Evolutionary conservation across 2,888 invertebrate genomes (phyloP), one percentile per base, ranked within the genome.

Genomic region (Dermolepida albohirtum): DNA sequence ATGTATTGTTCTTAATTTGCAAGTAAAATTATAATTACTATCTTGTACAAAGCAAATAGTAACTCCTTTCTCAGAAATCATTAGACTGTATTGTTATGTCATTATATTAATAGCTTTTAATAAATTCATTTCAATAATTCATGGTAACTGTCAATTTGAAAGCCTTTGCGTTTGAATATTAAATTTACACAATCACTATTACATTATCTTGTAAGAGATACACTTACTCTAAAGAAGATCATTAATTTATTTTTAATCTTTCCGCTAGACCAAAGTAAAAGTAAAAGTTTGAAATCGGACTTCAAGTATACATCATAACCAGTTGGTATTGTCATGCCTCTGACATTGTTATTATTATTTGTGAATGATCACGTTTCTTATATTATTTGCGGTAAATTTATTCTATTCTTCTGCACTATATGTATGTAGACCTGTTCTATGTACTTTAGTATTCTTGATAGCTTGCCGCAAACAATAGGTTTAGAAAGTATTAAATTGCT

Each of bases 371-470:
- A 52, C 64, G 64, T 14, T 64, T 64, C 64, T n/a, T 27, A 16
- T 17, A 64, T 64, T 52, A 64, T 64, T 52, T 54, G 64, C 44
- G 54, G 52, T 16, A 64, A 22, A 40, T 64, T 43, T 62, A 54
- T n/a, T 54, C 29, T 17, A 22, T 29, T 41, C 17, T 16, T 64
- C 17, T 54, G 11, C 41, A 51, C 10, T n/a, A 63, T 16, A 16
- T 27, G 22, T 41, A 51, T 34, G 40, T 40, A 17, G 22, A 43
- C 17, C 11, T 12, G 12, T n/a, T 17, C 12, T 17, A 44, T 49
- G 22, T 22, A n/a, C 10, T 14, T 55, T 14, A 10, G 14, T 47
- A 14, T 47, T n/a, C 27, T 43, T 17, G 6, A 7, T 57, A 57
- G 12, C 40, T 64, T 43, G 27, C 51, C 51, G 41, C 50, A 57